Evolutionary conservation across 2,113 vertebrate genomes (phyloP), one percentile per base, ranked within the genome.

Genomic region (Nycticryphes semicollaris): DNA sequence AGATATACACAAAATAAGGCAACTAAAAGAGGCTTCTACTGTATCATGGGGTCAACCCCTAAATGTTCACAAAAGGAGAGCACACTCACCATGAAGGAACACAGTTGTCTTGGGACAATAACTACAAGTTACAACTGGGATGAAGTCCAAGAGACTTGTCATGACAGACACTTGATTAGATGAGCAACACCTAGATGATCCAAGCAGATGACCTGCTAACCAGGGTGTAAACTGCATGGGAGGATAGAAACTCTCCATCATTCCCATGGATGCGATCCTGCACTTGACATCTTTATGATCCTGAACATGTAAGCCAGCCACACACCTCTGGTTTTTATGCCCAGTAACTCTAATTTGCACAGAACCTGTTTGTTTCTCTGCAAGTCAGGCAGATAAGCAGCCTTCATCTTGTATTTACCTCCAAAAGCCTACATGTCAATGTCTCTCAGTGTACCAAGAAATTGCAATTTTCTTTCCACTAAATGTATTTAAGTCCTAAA

Each of bases 41-140:
- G 47, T 47, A 47, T 21, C 9, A 47, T 47, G 47, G 57, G 24
- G 21, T 72, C 63, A 31, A 15, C 14, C 15, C 28, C 13, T 6
- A 41, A 3, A 3, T 1, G 9, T 21, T 50, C 15, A 16, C 51
- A 45, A 21, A 12, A 45, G 27, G 12, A 45, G 9, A 66, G 31
- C 20, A 17, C 9, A 0, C 9, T 21, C 1, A 0, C 14, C 31
- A 7, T 1, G 11, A 47, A 31, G 69, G 20, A 85, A 28, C 24
- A 14, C 12, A 10, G 47, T 18, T 48, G 4, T 2, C 28, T 30
- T 1, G 2, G n/a, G 47, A 50, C 45, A 33, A 18, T 2, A 45
- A 25, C 53, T 48, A 33, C 1, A 2, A 50, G 17, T 10, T 50
- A 33, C 3, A 7, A 30, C 62, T 72, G 35, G 16, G 45, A 21